Base-by-base conservation (phyloP, 1,140 invertebrate species). In the Gonioctena quinquepunctata region DNA sequence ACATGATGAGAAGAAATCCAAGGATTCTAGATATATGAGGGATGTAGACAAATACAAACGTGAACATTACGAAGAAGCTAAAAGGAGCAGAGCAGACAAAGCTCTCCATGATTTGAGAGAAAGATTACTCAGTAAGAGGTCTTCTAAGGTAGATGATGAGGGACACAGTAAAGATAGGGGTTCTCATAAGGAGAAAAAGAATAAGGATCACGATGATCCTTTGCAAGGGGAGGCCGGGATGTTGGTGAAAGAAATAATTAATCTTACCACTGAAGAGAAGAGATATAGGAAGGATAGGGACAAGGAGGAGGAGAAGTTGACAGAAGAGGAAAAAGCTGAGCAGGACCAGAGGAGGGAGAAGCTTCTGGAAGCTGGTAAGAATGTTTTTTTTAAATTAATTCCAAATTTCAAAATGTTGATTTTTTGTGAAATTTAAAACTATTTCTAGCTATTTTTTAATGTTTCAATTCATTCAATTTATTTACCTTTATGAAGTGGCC, bases 81-180 rank as follows among this genome's bases (percentile, higher is more conserved):
- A 88, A 79, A 73, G 86, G 82, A 83, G 62, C 21, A 65, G 74
- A 62, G 68, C 64, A 19, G 71, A 60, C 82, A 85, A 66, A 86
- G 85, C 68, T 67, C 84, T 93, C 61, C 90, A 93, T 79, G 92
- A 93, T 84, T 84, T 93, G 75, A 86, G 92, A 74, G 91, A 90
- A 77, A 86, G 91, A 78, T 85, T 90, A 75, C 76, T 90, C 2
- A 90, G 87, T 75, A 90, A 90, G 83, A 84, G 88, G 27, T 81
- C 63, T n/a, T 25, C 87, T 83, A 88, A 85, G 66, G 52, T 28
- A 18, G 79, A 86, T 28, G 83, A 85, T 16, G 77, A 85, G 76
- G 63, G 65, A 26, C 67, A 74, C 23, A 68, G 52, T 25, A 54
- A 57, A 23, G 70, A 71, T 13, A 70, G 54, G 57, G 21, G 28